Evolutionary conservation across 2,888 invertebrate species (phyloP).

Genomic region (Crossocerus cetratus): DNA sequence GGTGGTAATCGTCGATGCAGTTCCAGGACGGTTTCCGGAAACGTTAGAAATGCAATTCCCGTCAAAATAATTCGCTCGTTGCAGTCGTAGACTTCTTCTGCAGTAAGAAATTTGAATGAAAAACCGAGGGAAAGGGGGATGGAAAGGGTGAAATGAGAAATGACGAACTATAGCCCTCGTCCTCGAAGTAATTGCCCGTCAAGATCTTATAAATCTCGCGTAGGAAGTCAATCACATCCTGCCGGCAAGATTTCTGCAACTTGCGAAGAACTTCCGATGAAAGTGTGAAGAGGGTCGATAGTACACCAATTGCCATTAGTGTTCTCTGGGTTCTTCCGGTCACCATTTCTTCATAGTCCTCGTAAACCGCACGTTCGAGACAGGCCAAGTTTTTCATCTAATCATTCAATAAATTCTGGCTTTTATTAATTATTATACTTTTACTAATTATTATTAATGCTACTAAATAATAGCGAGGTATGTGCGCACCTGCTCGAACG

Average conservation of each 20-base stretch:
- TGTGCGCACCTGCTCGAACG: conserved; percentile 43
- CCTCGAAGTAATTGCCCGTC: conserved; percentile 67
- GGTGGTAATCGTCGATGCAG: conserved; percentile 66
- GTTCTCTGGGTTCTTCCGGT: conserved; percentile 61
- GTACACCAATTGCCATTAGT: conserved; percentile 67
- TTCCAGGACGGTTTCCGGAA: conserved; percentile 67
- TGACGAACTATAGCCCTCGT: conserved; percentile 67
- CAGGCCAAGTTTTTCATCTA: conserved; percentile 65
- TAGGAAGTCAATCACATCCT: conserved; percentile 66
- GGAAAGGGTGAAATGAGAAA: too few species aligned
- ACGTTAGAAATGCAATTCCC: conserved; percentile 70
- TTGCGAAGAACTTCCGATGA: conserved; percentile 59
- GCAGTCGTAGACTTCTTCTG: conserved; percentile 67
- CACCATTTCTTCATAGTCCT: conserved; percentile 66
- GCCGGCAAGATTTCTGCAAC: conserved; percentile 55
- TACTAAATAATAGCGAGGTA: too few species aligned
- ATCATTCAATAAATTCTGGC: conserved; percentile 12
- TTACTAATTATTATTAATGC: background rate
- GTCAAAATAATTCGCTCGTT: conserved; percentile 71
- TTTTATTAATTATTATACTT: background rate
- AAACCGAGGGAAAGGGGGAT: background rate
- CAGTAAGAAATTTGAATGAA: conserved; percentile 19
- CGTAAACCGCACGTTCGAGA: conserved; percentile 62
- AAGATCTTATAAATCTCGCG: conserved; percentile 67
- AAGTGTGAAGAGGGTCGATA: conserved; percentile 63